Percentiles rank a stretch among this genome's conserved stretches.
phyloP scores from a whole-genome alignment of 1,140 invertebrate genomes.

The Plutomurus gul region DNA sequence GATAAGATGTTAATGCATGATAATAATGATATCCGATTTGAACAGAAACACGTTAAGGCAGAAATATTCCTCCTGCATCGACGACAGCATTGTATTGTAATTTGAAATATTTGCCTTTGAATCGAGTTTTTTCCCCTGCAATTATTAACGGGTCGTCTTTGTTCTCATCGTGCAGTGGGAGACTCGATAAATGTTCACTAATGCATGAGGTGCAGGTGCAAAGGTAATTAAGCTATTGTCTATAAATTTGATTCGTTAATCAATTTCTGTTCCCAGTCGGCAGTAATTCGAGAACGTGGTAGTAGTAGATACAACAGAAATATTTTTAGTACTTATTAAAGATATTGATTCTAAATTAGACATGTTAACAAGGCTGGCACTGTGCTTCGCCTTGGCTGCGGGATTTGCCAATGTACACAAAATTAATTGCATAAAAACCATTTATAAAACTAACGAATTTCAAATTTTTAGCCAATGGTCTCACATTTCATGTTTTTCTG shows the following conservation, averaged over 20 bases:
- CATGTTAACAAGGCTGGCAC: not conserved
- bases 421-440: too few species aligned
- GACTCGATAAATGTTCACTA: not conserved
- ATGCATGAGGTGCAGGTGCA: constrained; percentile 22
- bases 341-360: not conserved
- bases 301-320: not conserved
- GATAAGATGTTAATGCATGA: too few species aligned
- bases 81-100: too few species aligned
- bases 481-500: not conserved
- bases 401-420: not conserved
- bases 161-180: too few species aligned
- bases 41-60: too few species aligned
- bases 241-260: constrained; percentile 26
- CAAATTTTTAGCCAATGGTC: too few species aligned
- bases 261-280: not conserved
- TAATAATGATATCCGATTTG: too few species aligned
- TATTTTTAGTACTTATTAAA: not conserved
- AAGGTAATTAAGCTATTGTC: constrained; percentile 5
- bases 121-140: too few species aligned
- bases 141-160: too few species aligned
- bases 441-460: too few species aligned
- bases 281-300: not conserved
- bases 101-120: too few species aligned
- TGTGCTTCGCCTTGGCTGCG: not conserved
- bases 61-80: too few species aligned